A percentile compares a stretch with the other conserved stretches of the same genome.
These are phyloP conservation scores for Malthinus flaveolus DNA, from an alignment of 2,888 invertebrate genomes.

Conservation along the genomic window DNA sequence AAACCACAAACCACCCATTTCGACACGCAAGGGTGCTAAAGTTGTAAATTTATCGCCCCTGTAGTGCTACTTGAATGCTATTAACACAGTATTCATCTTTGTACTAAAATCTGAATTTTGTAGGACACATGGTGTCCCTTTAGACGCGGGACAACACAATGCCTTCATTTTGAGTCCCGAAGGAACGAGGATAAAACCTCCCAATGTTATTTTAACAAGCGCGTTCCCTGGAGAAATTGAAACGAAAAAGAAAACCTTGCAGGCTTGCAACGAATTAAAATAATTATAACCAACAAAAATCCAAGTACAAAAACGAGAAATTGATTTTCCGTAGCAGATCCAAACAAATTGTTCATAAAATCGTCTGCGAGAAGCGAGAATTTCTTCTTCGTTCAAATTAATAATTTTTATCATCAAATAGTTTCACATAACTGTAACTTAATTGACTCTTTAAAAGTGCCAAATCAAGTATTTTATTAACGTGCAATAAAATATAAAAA, in stretches of 20 bases:
- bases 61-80: slow-evolving; percentile 1
- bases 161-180: slow-evolving; percentile 8
- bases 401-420: neutral
- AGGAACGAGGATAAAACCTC: neutral
- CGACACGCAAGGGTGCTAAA: slow-evolving; percentile 12
- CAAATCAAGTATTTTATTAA: neutral
- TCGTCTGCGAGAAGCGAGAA: neutral
- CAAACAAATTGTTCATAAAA: slow-evolving; percentile 10
- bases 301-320: slow-evolving; percentile 6
- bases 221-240: neutral
- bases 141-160: slow-evolving; percentile 6
- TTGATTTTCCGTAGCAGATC: slow-evolving; percentile 11
- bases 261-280: neutral
- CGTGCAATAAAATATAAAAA: too few species aligned
- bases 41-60: slow-evolving; percentile 15
- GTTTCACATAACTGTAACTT: slow-evolving; percentile 12
- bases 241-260: neutral
- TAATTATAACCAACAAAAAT: neutral
- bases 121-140: slow-evolving; percentile 13
- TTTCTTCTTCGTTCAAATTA: neutral
- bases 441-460: slow-evolving; percentile 2
- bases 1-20: slow-evolving; percentile 20
- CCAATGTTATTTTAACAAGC: neutral
- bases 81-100: slow-evolving; percentile 7
- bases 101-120: slow-evolving; percentile 7